Percentiles rank a stretch among this genome's conserved stretches.
Evolutionary conservation across 2,888 invertebrate species (phyloP).

Genomic region (Acronicta leporina): DNA sequence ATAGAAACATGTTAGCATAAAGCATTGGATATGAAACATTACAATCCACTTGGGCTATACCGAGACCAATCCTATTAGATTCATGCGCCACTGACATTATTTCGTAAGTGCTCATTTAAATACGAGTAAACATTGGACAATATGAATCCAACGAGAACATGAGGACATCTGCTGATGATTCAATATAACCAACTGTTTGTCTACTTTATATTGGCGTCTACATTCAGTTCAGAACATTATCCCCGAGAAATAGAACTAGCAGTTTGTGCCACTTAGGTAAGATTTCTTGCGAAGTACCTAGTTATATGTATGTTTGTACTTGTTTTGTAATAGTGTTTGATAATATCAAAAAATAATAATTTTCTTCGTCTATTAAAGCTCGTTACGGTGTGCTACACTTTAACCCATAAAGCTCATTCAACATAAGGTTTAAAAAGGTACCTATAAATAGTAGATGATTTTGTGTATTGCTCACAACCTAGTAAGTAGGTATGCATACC

Average conservation of each 20-base stretch:
- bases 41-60: slow-evolving; percentile 55
- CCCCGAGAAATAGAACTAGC: slow-evolving; percentile 37
- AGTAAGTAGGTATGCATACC: slow-evolving; percentile 33
- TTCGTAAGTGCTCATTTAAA: slow-evolving; percentile 75
- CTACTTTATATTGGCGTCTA: slow-evolving; percentile 48
- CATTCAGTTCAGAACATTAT: slow-evolving; percentile 50
- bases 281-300: not conserved
- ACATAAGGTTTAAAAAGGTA: not conserved
- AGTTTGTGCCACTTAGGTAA: slow-evolving; percentile 13
- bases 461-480: slow-evolving; percentile 23
- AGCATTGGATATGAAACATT: slow-evolving; percentile 48
- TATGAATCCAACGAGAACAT: slow-evolving; percentile 63
- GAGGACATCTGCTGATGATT: slow-evolving; percentile 59
- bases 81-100: slow-evolving; percentile 66
- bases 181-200: slow-evolving; percentile 57
- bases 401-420: not conserved
- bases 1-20: slow-evolving; percentile 45
- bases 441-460: slow-evolving; percentile 8
- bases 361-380: not conserved
- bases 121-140: slow-evolving; percentile 74
- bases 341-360: not conserved
- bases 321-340: no score
- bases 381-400: not conserved
- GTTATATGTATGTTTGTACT: no score
- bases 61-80: slow-evolving; percentile 70